These are phyloP conservation scores for Chloropsis cyanopogon DNA, from an alignment of 2,113 vertebrate species.

Conservation along the genomic window DNA sequence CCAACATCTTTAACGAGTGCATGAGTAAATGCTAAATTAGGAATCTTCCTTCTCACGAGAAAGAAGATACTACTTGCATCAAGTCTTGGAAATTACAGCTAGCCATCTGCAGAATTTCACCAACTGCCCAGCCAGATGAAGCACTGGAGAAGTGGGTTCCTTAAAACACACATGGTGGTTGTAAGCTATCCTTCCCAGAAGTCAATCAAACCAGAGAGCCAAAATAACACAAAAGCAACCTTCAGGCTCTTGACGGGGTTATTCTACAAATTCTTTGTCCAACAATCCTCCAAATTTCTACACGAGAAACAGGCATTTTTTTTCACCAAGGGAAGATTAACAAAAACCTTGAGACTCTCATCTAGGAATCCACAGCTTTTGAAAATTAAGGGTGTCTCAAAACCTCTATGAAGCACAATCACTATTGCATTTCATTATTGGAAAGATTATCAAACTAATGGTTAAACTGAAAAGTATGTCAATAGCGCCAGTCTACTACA, in stretches of 20 bases:
- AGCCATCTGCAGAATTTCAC: constrained; percentile 37
- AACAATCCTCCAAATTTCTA: neutral
- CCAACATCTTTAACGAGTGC: constrained; percentile 17
- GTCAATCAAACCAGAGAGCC: neutral
- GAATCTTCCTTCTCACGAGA: neutral
- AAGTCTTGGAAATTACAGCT: constrained; percentile 4
- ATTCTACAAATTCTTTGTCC: neutral
- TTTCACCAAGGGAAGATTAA: neutral
- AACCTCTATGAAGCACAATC: neutral
- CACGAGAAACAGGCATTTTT: neutral
- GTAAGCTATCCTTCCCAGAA: neutral
- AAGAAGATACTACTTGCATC: neutral
- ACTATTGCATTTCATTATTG: neutral
- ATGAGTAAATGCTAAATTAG: constrained; percentile 39
- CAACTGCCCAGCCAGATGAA: neutral
- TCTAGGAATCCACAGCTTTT: neutral
- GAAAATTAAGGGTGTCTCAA: neutral
- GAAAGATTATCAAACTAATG: neutral
- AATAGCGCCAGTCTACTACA: neutral
- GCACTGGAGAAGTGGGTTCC: neutral
- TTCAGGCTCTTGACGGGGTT: neutral
- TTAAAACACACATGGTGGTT: neutral
- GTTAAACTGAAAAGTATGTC: neutral
- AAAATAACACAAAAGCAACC: neutral
- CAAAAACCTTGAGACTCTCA: neutral